Base-by-base conservation (phyloP, 2,888 invertebrate genomes). In the Clunio marinus region DNA sequence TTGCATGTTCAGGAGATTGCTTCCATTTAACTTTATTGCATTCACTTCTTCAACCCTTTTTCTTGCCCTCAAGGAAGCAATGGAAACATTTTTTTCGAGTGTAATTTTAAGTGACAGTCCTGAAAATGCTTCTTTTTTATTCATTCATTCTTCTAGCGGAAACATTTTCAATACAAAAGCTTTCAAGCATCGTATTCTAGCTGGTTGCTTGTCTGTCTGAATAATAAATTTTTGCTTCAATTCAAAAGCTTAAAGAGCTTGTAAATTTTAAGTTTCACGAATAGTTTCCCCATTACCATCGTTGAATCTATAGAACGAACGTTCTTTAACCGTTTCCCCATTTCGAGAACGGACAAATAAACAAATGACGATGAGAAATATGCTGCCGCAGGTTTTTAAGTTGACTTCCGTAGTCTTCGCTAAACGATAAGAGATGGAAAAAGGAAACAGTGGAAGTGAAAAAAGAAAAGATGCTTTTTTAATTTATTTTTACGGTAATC, bases 401-500 rank as follows among this genome's bases (percentile, higher is more conserved):
- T 7, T 7, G 32, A 32, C 32, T 32, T 32, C 32, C 32, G 4
- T 8, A 32, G n/a, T n/a, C n/a, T n/a, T n/a, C n/a, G n/a, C n/a
- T n/a, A n/a, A n/a, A n/a, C n/a, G n/a, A n/a, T 7, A 32, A 7
- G 32, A 4, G 32, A 32, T 7, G 32, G 32, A 32, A 8, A 4
- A 32, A 7, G 32, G 32, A 32, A 32, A 8, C 32, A 32, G 8
- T 7, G 32, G 32, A 32, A 32, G 32, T n/a, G n/a, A n/a, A n/a
- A n/a, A n/a, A n/a, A n/a, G n/a, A n/a, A n/a, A 32, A 32, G 32
- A 32, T 32, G 41, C 41, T 41, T 41, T 41, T 62, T 62, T 37
- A 62, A 37, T 62, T 62, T 37, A 37, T 62, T 62, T 24, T 1
- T n/a, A n/a, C 41, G 15, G 62, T 25, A 41, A 62, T 37, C 41